Percentiles rank a stretch among this genome's conserved stretches.
These are phyloP conservation scores for Callosobruchus maculatus DNA, from an alignment of 2,888 invertebrate genomes.

Conservation along the genomic window DNA sequence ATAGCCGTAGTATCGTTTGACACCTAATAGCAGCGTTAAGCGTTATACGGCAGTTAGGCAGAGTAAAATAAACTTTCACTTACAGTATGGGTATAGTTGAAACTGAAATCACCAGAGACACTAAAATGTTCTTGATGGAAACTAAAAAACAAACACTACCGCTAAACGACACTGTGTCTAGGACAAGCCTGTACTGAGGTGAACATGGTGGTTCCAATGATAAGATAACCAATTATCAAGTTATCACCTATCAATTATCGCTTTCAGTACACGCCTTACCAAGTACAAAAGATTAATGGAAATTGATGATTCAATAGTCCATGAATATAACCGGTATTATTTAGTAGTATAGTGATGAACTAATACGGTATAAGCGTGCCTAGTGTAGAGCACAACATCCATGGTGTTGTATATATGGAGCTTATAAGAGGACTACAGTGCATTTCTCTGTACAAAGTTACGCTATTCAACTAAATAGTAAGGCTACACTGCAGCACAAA, in stretches of 20 bases:
- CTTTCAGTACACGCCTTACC: neutral
- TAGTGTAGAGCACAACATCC: no score
- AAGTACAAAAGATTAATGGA: neutral
- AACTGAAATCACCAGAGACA: neutral
- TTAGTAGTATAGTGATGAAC: no score
- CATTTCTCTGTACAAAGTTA: no score
- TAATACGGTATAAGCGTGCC: no score
- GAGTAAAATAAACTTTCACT: neutral
- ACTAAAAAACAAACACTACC: neutral
- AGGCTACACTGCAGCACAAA: no score
- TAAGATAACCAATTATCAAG: constrained; percentile 7
- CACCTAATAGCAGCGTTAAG: no score
- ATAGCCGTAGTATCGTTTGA: no score
- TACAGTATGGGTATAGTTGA: neutral
- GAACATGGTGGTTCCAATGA: neutral
- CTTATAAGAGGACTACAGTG: no score
- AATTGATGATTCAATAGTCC: neutral
- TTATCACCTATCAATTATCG: neutral
- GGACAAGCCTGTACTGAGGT: neutral
- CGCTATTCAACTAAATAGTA: no score
- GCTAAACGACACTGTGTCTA: neutral
- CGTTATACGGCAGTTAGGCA: no score
- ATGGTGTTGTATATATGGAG: no score
- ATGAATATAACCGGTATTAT: neutral
- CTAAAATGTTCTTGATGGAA: neutral